Evolutionary conservation across 1,140 invertebrate genomes (phyloP), one percentile per base, ranked within the genome.

Genomic region (Heliconius hermathena): DNA sequence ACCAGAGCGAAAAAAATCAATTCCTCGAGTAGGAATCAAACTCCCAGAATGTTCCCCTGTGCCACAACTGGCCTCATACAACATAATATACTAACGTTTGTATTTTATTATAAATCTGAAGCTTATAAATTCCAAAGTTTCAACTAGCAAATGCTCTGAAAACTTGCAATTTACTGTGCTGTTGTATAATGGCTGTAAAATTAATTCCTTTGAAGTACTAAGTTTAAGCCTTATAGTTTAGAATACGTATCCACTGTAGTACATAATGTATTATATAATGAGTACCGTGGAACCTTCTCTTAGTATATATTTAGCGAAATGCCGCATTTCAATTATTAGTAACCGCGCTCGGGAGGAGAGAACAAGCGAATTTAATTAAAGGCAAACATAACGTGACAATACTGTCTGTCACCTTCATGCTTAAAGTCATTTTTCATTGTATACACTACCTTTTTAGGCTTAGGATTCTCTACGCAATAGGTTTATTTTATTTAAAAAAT

Each of bases 311-410:
- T 82, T 79, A 83, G 79, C 82, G 81, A 82, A 87, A 83, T 78
- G 75, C 81, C 73, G 81, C 75, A 77, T 81, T 87, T 77, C 80
- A 82, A 85, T 88, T 87, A 87, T 87, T 86, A 83, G 79, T 72
- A 72, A 76, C 81, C 78, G 76, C 82, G 73, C 75, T 74, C 66
- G 18, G 78, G 74, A 29, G 78, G 79, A 72, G 76, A 71, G 76
- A 78, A 84, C 85, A 81, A 78, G 78, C 82, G 82, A 80, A 87
- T 87, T 86, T 87, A 89, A 89, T 89, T 89, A 88, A 87, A 87
- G 82, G 79, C 84, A 87, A 87, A 88, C 83, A 83, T 82, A 84
- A 72, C 60, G 80, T 73, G 80, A 81, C 80, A 78, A 78, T 72
- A 60, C 72, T 70, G 72, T 75, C 57, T 81, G 75, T 57, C 74